Evolutionary conservation across 2,888 invertebrate species (phyloP).

Genomic region (Conistra vaccinii): DNA sequence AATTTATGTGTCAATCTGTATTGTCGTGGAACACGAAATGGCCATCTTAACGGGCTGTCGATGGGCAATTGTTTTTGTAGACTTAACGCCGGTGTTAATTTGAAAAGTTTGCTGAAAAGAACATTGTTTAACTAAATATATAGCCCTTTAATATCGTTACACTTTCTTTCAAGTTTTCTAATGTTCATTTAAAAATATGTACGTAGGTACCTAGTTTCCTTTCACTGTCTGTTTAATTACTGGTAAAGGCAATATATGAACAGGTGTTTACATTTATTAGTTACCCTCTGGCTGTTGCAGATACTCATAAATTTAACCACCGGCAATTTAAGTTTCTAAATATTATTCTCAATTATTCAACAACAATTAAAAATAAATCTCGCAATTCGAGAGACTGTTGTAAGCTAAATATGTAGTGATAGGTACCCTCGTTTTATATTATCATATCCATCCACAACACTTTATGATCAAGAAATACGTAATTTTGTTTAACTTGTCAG

Average conservation of each 20-base stretch:
- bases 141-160: background rate
- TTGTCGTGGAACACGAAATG: slow-evolving; percentile 73
- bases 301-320: slow-evolving; percentile 6
- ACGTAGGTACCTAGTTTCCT: background rate
- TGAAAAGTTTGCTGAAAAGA: slow-evolving; percentile 33
- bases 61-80: slow-evolving; percentile 59
- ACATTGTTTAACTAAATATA: slow-evolving; percentile 31
- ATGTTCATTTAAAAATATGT: background rate
- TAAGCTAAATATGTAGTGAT: background rate
- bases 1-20: slow-evolving; percentile 83
- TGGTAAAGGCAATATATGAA: background rate
- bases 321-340: background rate
- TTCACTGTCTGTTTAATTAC: background rate
- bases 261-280: slow-evolving; percentile 20
- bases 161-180: slow-evolving; percentile 1
- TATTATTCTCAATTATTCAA: slow-evolving; percentile 18
- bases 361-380: slow-evolving; percentile 18
- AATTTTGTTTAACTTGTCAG: slow-evolving; percentile 2
- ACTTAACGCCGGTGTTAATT: slow-evolving; percentile 58
- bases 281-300: slow-evolving; percentile 5
- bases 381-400: background rate
- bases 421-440: background rate
- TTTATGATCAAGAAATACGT: background rate
- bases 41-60: slow-evolving; percentile 61
- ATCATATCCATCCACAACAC: background rate